Percentiles rank a stretch among this genome's conserved stretches.
Evolutionary conservation across 2,888 invertebrate genomes (phyloP).

Genomic region (Teinopalpus imperialis): DNA sequence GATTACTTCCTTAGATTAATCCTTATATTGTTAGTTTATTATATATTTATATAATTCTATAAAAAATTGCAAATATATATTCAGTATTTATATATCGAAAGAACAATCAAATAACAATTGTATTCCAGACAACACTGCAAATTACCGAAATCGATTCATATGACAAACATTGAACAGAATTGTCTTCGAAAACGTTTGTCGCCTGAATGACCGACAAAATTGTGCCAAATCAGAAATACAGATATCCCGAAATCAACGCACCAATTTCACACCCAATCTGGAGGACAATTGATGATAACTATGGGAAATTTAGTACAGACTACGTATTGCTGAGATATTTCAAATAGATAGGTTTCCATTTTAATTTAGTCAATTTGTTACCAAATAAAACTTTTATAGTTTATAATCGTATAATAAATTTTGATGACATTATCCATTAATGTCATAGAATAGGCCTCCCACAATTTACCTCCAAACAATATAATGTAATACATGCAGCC

Average conservation of each 20-base stretch:
- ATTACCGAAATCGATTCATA: constrained; percentile 9
- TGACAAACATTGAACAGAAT: constrained; percentile 13
- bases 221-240: constrained; percentile 24
- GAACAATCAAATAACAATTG: neutral
- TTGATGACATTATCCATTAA: neutral
- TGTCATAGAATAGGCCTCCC: too few species aligned
- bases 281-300: constrained; percentile 19
- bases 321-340: neutral
- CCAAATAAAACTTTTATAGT: neutral
- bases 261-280: constrained; percentile 22
- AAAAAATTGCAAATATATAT: too few species aligned
- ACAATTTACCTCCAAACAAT: too few species aligned
- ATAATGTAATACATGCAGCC: too few species aligned
- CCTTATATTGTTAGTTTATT: too few species aligned
- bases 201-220: constrained; percentile 23
- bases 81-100: too few species aligned
- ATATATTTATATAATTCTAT: too few species aligned
- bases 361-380: too few species aligned
- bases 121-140: neutral
- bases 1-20: too few species aligned
- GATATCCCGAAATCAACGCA: constrained; percentile 24
- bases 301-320: constrained; percentile 14
- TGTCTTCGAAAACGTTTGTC: constrained; percentile 22
- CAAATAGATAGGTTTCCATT: too few species aligned
- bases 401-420: neutral